Conservation (phyloP, 2,888 invertebrate species). For the Sinodicranocentrus sp. region DNA sequence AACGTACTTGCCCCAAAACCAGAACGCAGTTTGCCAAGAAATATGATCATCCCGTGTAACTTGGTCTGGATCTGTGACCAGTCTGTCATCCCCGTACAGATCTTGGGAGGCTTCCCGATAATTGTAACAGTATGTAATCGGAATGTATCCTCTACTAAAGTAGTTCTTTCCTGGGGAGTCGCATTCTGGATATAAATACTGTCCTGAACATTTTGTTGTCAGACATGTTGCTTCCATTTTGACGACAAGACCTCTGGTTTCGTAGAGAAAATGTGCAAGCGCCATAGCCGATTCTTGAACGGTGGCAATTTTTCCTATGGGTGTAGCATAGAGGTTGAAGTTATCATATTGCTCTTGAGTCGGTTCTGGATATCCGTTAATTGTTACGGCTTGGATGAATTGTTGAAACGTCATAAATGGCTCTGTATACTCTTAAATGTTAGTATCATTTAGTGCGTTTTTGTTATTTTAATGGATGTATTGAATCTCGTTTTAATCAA, state of each 20-base stretch:
- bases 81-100: conserved; percentile 64
- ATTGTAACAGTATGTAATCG: conserved; percentile 67
- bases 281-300: conserved; percentile 74
- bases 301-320: conserved; percentile 34
- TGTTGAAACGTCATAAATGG: too few species aligned
- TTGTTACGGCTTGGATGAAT: conserved; percentile 68
- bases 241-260: conserved; percentile 59
- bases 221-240: conserved; percentile 67
- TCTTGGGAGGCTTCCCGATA: conserved; percentile 57
- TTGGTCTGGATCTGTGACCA: conserved; percentile 66
- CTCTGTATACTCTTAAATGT: too few species aligned
- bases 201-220: conserved; percentile 46
- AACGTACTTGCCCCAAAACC: conserved; percentile 67
- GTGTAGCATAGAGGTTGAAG: conserved; percentile 15
- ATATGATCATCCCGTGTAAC: conserved; percentile 70
- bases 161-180: conserved; percentile 51
- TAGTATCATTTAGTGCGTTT: too few species aligned
- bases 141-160: conserved; percentile 70
- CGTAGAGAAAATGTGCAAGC: conserved; percentile 66
- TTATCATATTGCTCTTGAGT: conserved; percentile 47
- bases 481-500: too few species aligned
- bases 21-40: conserved; percentile 72
- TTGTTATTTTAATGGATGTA: too few species aligned
- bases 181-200: conserved; percentile 54
- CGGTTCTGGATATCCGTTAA: conserved; percentile 70